Percentiles rank a stretch among this genome's conserved stretches.
Evolutionary conservation across 2,113 vertebrate species (phyloP).

Genomic region (Nymphicus hollandicus): DNA sequence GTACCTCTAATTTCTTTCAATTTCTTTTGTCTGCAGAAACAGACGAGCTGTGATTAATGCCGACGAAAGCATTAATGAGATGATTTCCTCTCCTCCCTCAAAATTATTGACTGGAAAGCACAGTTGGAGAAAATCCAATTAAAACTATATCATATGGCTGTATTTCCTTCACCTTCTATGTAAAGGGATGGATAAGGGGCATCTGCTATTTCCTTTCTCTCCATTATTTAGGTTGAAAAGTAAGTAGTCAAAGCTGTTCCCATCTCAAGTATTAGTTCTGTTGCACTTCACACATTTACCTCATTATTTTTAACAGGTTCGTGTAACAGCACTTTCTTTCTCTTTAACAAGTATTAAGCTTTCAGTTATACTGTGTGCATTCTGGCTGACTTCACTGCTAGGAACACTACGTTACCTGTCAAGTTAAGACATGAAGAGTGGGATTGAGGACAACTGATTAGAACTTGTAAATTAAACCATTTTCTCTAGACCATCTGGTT

Average conservation of each 20-base stretch:
- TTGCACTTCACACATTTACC: neutral
- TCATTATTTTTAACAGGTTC: slow-evolving; percentile 6
- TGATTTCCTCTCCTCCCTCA: neutral
- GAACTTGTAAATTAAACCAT: neutral
- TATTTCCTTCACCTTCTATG: neutral
- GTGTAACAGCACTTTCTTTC: neutral
- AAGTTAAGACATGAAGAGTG: neutral
- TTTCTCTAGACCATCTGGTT: neutral
- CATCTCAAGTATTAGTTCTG: neutral
- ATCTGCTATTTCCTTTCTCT: neutral
- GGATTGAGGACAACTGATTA: neutral
- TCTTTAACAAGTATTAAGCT: neutral
- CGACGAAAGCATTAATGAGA: neutral
- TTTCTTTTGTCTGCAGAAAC: neutral
- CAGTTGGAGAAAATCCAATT: slow-evolving; percentile 16
- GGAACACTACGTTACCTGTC: neutral
- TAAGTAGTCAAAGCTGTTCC: neutral
- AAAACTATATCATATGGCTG: neutral
- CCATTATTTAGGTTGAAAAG: neutral
- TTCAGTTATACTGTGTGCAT: neutral
- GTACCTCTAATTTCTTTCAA: neutral
- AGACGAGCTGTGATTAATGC: neutral
- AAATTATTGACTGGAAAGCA: neutral
- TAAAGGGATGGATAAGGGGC: neutral
- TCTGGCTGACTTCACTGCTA: neutral